Percentiles rank a stretch among this genome's conserved stretches.
These are phyloP conservation scores for Erithacus rubecula DNA, from an alignment of 2,797 vertebrate species.

Conservation along the genomic window DNA sequence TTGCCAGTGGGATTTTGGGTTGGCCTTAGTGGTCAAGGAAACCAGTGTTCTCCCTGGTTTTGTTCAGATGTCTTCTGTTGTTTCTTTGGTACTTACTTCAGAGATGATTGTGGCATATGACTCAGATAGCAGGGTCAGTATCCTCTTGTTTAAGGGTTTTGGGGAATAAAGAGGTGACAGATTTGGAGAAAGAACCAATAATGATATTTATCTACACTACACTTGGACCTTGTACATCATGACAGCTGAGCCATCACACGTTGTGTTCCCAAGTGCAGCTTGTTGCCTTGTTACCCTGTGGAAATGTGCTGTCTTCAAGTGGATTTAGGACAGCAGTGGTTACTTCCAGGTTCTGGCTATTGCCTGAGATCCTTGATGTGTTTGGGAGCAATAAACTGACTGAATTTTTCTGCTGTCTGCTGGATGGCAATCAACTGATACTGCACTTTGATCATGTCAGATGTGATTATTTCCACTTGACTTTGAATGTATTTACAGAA, in stretches of 20 bases:
- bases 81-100: neutral
- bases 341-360: neutral
- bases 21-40: neutral
- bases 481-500: neutral
- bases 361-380: neutral
- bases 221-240: neutral
- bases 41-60: neutral
- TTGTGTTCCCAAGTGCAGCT: neutral
- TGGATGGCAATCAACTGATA: neutral
- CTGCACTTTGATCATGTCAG: neutral
- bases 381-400: neutral
- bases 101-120: neutral
- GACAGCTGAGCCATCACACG: accelerated
- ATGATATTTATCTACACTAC: neutral
- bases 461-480: neutral
- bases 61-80: neutral
- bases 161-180: neutral
- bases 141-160: neutral
- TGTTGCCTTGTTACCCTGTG: neutral
- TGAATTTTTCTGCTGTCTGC: neutral
- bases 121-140: neutral
- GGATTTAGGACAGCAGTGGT: neutral
- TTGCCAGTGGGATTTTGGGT: neutral
- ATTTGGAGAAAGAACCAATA: neutral
- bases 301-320: neutral